Evolutionary conservation across 2,797 vertebrate genomes (phyloP).

Genomic region (Halcyon leucocephala): DNA sequence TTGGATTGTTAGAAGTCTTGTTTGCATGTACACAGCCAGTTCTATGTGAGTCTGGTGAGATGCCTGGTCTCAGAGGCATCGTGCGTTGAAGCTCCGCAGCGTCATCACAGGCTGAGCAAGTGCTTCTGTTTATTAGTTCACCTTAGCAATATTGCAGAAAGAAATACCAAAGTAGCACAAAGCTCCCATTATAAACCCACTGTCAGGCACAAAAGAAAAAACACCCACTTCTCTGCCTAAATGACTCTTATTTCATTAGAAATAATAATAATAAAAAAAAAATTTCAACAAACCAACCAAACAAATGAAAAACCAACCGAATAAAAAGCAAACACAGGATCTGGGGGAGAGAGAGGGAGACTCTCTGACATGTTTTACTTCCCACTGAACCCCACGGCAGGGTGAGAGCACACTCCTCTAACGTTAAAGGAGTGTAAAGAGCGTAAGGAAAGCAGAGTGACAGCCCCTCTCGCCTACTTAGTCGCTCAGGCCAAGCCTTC

Average conservation of each 20-base stretch:
- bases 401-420: background rate
- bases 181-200: background rate
- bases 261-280: background rate
- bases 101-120: background rate
- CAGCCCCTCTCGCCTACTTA: background rate
- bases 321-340: background rate
- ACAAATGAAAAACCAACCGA: background rate
- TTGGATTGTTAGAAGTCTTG: background rate
- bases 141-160: background rate
- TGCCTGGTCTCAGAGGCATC: background rate
- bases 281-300: background rate
- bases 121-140: background rate
- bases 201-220: background rate
- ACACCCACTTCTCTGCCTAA: fast-evolving
- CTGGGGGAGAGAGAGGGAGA: background rate
- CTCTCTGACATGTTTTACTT: background rate
- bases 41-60: background rate
- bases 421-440: background rate
- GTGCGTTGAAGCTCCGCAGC: background rate
- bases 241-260: background rate
- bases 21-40: background rate
- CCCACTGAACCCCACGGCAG: fast-evolving
- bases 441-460: background rate
- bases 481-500: background rate
- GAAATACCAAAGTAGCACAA: background rate